Evolutionary conservation across 2,797 vertebrate genomes (phyloP), one percentile per base, ranked within the genome.

Genomic region (Geotrypetes seraphini): DNA sequence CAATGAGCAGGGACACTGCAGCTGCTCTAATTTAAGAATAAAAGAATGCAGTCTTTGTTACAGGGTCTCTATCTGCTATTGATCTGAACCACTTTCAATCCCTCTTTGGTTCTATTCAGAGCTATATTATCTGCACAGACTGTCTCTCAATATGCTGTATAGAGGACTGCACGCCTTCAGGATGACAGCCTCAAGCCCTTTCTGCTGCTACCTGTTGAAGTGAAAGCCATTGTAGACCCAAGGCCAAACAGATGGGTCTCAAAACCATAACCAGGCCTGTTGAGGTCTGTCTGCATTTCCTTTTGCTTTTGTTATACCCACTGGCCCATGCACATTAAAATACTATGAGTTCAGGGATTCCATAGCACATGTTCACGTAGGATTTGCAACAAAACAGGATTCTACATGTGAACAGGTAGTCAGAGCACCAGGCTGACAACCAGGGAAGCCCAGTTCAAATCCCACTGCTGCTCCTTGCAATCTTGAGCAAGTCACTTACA

Each of bases 11-110:
- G 43, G 47, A 12, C 24, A 39, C 36, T 56, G 66, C 85, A 90
- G 86, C 85, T 91, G 85, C 76, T 84, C 74, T 59, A 66, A 81
- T 83, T 53, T 75, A 64, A 79, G 78, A 79, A 86, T 79, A 84
- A 75, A 87, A 81, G 84, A 83, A 75, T 69, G 60, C 58, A 59
- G 65, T 66, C 72, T 82, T 80, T 82, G 80, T 80, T 53, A 53
- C 48, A 63, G 39, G 41, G 68, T 47, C 68, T 71, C 49, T 62
- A 78, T 78, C 78, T 78, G 75, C 76, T 64, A 83, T 75, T 79
- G 75, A 78, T 77, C 55, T 16, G 25, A 71, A 55, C n/a, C 35
- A 31, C 63, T 67, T 62, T 66, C 57, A 63, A 61, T 44, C 56
- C 66, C 72, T 53, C 55, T 71, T 76, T 73, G 57, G 3, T 66